Evolutionary conservation across 2,797 vertebrate genomes (phyloP).

Genomic region (Squalus acanthias): DNA sequence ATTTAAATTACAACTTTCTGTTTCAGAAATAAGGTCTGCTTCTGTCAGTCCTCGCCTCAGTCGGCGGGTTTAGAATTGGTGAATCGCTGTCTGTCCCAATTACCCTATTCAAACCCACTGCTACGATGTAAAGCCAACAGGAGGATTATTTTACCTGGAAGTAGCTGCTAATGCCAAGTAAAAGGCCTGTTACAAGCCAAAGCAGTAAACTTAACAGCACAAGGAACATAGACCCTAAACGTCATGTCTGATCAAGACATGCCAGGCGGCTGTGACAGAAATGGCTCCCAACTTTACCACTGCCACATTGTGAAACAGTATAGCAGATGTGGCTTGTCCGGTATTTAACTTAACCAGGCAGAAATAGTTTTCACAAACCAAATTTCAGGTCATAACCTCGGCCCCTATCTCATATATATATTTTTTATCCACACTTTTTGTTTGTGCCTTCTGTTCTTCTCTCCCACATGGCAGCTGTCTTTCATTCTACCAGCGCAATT

Average conservation of each 20-base stretch:
- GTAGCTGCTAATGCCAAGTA: background rate
- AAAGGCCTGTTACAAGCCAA: background rate
- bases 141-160: background rate
- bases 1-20: background rate
- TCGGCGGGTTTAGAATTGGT: background rate
- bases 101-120: background rate
- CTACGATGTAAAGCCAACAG: background rate
- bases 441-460: no score
- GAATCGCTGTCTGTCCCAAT: background rate
- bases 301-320: background rate
- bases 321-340: background rate
- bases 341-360: background rate
- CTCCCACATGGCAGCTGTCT: no score
- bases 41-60: background rate
- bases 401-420: no score
- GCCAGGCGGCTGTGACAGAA: background rate
- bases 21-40: background rate
- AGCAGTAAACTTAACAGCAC: background rate
- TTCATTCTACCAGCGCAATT: no score
- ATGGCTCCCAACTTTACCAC: background rate
- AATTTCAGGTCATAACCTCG: background rate
- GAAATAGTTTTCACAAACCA: background rate
- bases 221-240: background rate
- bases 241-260: background rate
- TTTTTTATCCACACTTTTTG: no score